phyloP scores from a whole-genome alignment of 2,888 invertebrate genomes.

The Leucania comma region DNA sequence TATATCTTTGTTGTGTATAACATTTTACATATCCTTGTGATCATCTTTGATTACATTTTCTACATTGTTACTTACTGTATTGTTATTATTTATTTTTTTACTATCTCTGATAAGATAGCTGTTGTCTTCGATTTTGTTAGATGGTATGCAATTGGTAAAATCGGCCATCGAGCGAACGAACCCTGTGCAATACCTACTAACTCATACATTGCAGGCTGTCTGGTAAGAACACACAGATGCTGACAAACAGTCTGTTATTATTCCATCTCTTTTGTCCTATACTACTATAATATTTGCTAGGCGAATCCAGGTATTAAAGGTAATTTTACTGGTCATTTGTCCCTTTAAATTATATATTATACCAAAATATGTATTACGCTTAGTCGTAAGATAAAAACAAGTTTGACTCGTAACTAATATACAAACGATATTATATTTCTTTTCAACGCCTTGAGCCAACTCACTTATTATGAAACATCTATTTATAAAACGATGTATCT shows the following conservation, averaged over 20 bases:
- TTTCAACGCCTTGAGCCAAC: constrained; percentile 59
- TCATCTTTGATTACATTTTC: not conserved
- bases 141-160: not conserved
- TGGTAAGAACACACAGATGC: not conserved
- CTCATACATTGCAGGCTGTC: no score
- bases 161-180: not conserved
- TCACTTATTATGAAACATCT: constrained; percentile 62
- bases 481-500: constrained; percentile 57
- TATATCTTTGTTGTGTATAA: not conserved
- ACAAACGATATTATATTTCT: constrained; percentile 54
- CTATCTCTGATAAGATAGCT: not conserved
- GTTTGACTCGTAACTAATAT: constrained; percentile 35
- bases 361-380: constrained; percentile 3
- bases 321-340: not conserved
- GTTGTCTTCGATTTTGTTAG: not conserved
- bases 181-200: not conserved
- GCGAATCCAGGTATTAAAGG: not conserved
- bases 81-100: not conserved
- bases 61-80: not conserved
- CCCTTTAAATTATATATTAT: not conserved
- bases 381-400: constrained; percentile 23
- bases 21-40: constrained; percentile 2
- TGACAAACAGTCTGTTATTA: not conserved
- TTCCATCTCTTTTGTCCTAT: not conserved
- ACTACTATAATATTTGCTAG: not conserved